Conservation (phyloP, 2,113 vertebrate species). For the Columbina picui region DNA sequence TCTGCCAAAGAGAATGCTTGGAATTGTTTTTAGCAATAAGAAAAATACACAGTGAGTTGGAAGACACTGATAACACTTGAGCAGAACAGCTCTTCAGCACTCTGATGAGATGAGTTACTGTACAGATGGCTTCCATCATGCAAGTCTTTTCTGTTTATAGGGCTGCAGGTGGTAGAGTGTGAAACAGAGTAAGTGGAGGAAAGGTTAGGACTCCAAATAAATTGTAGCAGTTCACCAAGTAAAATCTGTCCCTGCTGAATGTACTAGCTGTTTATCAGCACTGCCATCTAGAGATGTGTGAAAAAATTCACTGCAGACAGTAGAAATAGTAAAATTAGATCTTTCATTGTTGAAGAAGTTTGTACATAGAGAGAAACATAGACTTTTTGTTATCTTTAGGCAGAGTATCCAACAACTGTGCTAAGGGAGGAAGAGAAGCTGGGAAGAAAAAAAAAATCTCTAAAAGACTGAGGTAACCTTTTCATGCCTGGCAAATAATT, state of each 20-base stretch:
- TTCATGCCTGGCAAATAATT: not conserved
- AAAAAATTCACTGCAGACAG: constrained; percentile 25
- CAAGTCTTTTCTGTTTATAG: constrained; percentile 67
- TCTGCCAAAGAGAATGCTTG: constrained; percentile 66
- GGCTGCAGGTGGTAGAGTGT: constrained; percentile 69
- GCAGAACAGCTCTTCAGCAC: constrained; percentile 48
- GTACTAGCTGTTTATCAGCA: constrained; percentile 60
- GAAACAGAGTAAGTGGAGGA: constrained; percentile 61
- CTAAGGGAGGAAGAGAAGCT: not conserved
- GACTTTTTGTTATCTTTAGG: not conserved
- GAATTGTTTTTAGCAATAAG: constrained; percentile 72
- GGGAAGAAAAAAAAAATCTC: not conserved
- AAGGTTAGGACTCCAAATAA: constrained; percentile 67
- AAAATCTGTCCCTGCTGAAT: constrained; percentile 50
- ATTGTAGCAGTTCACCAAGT: constrained; percentile 22
- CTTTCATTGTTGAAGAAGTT: not conserved
- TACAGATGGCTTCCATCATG: constrained; percentile 75
- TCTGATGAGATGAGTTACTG: constrained; percentile 74
- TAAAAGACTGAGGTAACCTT: not conserved
- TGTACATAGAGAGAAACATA: not conserved
- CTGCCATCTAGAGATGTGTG: constrained; percentile 64
- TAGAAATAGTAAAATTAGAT: not conserved
- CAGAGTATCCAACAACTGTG: not conserved
- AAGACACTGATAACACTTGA: constrained; percentile 72
- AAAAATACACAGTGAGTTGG: constrained; percentile 67